These are phyloP conservation scores for Diuraphis noxia DNA, from an alignment of 1,140 invertebrate genomes.

Conservation along the genomic window DNA sequence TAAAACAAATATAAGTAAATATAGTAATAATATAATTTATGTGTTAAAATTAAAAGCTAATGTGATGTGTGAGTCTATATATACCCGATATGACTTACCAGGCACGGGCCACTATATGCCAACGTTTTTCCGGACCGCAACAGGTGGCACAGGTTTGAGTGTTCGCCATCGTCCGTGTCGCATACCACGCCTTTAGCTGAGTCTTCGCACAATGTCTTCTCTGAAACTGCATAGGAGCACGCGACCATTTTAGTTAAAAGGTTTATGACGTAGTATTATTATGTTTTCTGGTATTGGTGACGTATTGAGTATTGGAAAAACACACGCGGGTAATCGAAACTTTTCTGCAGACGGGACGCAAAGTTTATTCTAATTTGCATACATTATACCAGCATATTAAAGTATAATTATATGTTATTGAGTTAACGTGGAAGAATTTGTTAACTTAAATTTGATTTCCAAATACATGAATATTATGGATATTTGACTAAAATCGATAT, in stretches of 20 bases:
- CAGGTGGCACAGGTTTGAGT: conserved; percentile 74
- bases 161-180: conserved; percentile 72
- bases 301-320: too few species aligned
- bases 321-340: too few species aligned
- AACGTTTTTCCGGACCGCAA: conserved; percentile 67
- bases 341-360: not conserved
- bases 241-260: not conserved
- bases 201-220: conserved; percentile 62
- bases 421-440: not conserved
- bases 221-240: conserved; percentile 64
- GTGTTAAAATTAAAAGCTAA: too few species aligned
- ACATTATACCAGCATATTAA: too few species aligned
- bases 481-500: not conserved
- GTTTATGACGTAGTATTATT: not conserved
- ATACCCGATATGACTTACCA: conserved; percentile 60
- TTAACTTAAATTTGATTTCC: not conserved
- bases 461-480: not conserved
- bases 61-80: too few species aligned
- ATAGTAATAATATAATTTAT: too few species aligned
- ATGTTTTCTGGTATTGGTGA: too few species aligned
- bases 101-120: conserved; percentile 76
- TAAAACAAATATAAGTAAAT: too few species aligned
- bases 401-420: not conserved
- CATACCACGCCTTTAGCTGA: conserved; percentile 70
- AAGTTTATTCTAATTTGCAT: not conserved